Evolutionary conservation across 37 sponge, comb jelly and placozoan genomes (phyloP), one percentile per base, ranked within the genome.

Genomic region (Halichondria panicea): DNA sequence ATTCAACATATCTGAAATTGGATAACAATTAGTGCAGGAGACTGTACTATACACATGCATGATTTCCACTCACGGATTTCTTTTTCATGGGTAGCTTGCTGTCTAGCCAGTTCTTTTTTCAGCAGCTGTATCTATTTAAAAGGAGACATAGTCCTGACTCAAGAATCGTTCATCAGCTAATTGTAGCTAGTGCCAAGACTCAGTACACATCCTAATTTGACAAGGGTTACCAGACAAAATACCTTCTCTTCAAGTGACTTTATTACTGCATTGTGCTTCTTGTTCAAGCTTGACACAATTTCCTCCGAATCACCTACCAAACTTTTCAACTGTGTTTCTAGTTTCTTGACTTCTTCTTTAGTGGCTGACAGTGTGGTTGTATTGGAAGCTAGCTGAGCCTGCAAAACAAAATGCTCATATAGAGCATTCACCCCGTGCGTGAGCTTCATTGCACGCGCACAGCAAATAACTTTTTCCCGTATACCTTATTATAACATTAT

Each of bases 291-390:
- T 0, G 27, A 30, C 0, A 84, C 19, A 35, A 63, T 63, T 0
- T 55, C 42, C 24, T 84, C 85, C 9, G 69, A 53, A n/a, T 19
- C 39, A 13, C 46, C 39, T 39, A 63, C 30, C 43, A 24, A 18
- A 1, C 2, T 65, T 21, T 68, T 55, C 30, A 84, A 42, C 45
- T 68, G 63, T 2, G 21, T 31, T 52, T 75, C 71, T 31, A 84
- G 77, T 84, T 28, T 56, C 31, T 70, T 84, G 22, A 67, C 32
- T 24, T 76, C 85, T 70, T 84, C 85, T 43, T 77, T 84, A 18
- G 55, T 28, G 21, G 85, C 71, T 12, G 71, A 41, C 15, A 76
- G 55, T n/a, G 72, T 42, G 19, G 19, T 59, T 11, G 15, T 53
- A 43, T 62, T 84, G 21, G 71, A 61, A 11, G 72, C 48, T 43